These are phyloP conservation scores for Calliphora vomitoria DNA, from an alignment of 2,888 invertebrate genomes.

Conservation along the genomic window DNA sequence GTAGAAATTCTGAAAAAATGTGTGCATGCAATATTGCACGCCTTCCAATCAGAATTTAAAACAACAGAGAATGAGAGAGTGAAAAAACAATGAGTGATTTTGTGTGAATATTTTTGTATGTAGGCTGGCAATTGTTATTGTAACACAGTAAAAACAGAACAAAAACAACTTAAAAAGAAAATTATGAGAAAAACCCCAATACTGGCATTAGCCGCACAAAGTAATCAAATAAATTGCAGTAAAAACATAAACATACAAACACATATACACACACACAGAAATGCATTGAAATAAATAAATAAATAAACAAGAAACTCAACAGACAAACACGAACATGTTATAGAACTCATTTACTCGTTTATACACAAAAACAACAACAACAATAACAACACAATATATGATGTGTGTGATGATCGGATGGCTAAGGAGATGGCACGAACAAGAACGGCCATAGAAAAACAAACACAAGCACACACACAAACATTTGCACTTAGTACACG, in stretches of 20 bases:
- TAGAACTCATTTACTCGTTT: no score
- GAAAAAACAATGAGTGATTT: constrained; percentile 4
- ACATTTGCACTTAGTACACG: neutral
- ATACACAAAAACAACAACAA: neutral
- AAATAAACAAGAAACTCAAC: neutral
- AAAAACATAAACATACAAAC: neutral
- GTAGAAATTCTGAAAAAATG: neutral
- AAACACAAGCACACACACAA: neutral
- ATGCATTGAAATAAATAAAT: neutral
- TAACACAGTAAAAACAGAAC: constrained; percentile 9
- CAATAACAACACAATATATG: neutral
- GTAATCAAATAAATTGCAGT: constrained; percentile 51
- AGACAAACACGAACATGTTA: neutral
- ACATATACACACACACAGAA: neutral
- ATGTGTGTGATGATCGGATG: constrained; percentile 41
- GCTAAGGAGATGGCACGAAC: constrained; percentile 57
- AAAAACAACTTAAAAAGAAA: constrained; percentile 28
- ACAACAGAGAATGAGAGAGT: neutral
- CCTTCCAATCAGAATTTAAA: constrained; percentile 51
- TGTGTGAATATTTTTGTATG: neutral
- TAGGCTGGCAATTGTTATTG: neutral
- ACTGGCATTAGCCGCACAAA: constrained; percentile 30
- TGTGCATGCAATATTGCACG: constrained; percentile 28
- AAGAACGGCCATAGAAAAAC: constrained; percentile 52
- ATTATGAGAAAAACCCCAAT: constrained; percentile 34